phyloP scores from a whole-genome alignment of 1,140 invertebrate genomes.

The Cecropterus lyciades region DNA sequence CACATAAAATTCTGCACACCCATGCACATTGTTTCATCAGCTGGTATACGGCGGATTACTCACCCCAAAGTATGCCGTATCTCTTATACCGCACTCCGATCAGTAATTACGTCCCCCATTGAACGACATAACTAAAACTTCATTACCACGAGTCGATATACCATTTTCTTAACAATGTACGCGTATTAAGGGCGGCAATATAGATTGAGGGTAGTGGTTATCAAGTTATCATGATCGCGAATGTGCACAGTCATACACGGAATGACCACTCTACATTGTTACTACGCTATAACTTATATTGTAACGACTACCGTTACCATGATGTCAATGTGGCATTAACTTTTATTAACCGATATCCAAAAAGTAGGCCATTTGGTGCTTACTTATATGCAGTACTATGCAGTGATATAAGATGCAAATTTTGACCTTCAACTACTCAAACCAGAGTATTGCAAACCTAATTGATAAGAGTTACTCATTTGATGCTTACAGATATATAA shows the following conservation, averaged over 20 bases:
- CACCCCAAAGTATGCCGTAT: conserved; percentile 55
- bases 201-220: conserved; percentile 12
- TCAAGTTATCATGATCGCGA: conserved; percentile 40
- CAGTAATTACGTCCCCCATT: conserved; percentile 66
- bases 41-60: conserved; percentile 30
- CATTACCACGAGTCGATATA: conserved; percentile 54
- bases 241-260: conserved; percentile 35
- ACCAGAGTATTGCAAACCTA: too few species aligned
- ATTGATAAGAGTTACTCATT: too few species aligned
- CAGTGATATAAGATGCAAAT: too few species aligned
- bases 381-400: too few species aligned
- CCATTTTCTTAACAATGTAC: conserved; percentile 44
- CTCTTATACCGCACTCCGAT: conserved; percentile 50
- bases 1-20: conserved; percentile 13
- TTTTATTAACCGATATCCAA: too few species aligned
- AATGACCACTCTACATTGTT: conserved; percentile 14
- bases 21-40: conserved; percentile 26
- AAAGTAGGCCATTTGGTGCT: too few species aligned
- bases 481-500: too few species aligned
- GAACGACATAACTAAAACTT: conserved; percentile 59
- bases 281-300: conserved; percentile 13
- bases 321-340: neutral
- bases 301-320: neutral
- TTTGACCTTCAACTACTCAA: too few species aligned
- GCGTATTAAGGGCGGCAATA: conserved; percentile 30